Evolutionary conservation across 1,140 invertebrate genomes (phyloP), one percentile per base, ranked within the genome.

Genomic region (Dinoponera quadriceps): DNA sequence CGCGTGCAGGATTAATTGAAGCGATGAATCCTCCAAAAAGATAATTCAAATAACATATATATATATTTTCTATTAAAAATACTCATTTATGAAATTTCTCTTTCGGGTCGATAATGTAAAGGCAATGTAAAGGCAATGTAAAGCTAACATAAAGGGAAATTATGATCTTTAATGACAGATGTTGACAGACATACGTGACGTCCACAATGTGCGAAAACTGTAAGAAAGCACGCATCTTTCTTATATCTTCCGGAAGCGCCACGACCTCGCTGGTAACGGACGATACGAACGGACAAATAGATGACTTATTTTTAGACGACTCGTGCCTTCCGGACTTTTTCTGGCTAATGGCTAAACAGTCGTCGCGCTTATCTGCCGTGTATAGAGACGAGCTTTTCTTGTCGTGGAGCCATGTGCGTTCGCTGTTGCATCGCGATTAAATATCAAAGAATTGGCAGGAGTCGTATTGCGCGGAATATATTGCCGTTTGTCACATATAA

Each of bases 241-340:
- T 33, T 27, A 3, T 18, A 0, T 4, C 38, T 75, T 75, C 27
- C 63, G 13, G 38, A 65, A 48, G 22, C 20, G n/a, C n/a, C 44
- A 14, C 38, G 11, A 74, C 63, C 38, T 18, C 25, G 3, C 54
- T 51, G 33, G 44, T 51, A 75, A 63, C 59, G 25, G 25, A 75
- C 33, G 55, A 81, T 60, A 22, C 55, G 27, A 59, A 87, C 68
- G 25, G 85, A 22, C 55, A 33, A 59, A 87, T 62, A 20, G 85
- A 77, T 25, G 25, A 54, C 84, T 84, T 88, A 88, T 86, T 84
- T 88, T 87, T 88, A 88, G 86, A 87, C 29, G 82, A 63, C 82
- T 81, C 82, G 65, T 82, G 65, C 33, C 86, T 66, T 77, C 74
- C 54, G 75, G 75, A 81, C 71, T 87, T 87, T 85, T 77, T 75